Base-by-base conservation (phyloP, 2,113 vertebrate genomes). In the Leucopsar rothschildi region DNA sequence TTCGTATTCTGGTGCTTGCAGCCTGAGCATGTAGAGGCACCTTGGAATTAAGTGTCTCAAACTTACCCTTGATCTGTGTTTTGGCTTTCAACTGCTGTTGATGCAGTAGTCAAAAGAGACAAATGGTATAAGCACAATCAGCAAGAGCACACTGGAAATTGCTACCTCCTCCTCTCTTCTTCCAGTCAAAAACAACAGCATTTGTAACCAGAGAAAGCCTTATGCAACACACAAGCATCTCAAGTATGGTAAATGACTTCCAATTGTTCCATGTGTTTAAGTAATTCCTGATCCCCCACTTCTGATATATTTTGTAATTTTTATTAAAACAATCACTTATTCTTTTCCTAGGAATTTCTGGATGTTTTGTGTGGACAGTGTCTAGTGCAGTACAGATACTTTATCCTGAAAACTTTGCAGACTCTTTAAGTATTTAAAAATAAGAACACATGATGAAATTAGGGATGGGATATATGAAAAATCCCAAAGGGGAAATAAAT, bases 121-220 rank as follows among this genome's bases (percentile, higher is more conserved):
- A 94, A 92, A 94, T 33, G 55, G 60, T 44, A 57, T 53, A 13
- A 91, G 31, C 47, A 35, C 39, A 90, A 89, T 63, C 53, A 83
- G 80, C 23, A 29, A 92, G 69, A 92, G 44, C 37, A 45, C 37
- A n/a, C 68, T 82, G 81, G 78, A 93, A 95, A 90, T 44, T 71
- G 29, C 82, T 64, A 50, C 66, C 64, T 94, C 47, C 63, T 96
- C n/a, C 72, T 96, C 76, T 93, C 82, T 97, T 81, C 56, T 90
- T 96, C 61, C 79, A 91, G 75, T 78, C 92, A 90, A 95, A 96
- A 91, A 24, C 77, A 95, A 81, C 72, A 86, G 65, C 64, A 24
- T 96, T 93, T 96, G 91, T 97, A 97, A 97, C 73, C 53, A 95
- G 89, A 96, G 89, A 96, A 90, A 72, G 21, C 93, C 63, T 95